These are phyloP conservation scores for Barnardius zonarius DNA, from an alignment of 2,113 vertebrate genomes.

Conservation along the genomic window DNA sequence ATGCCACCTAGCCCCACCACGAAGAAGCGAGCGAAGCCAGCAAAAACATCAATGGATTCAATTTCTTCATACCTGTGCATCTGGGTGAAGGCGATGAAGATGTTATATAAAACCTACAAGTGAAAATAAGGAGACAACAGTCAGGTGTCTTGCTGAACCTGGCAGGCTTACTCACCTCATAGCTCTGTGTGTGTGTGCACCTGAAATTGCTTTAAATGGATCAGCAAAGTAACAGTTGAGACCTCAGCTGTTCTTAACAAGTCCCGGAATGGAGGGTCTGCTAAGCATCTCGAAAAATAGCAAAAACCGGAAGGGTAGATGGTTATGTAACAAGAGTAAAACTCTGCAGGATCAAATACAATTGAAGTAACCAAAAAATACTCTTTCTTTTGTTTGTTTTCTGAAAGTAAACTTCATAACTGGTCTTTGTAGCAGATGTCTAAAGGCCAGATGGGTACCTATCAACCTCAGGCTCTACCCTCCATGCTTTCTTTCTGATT, in stretches of 20 bases:
- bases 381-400: neutral
- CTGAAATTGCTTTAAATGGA: neutral
- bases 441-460: neutral
- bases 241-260: neutral
- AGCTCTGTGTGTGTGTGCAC: too few species aligned
- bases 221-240: neutral
- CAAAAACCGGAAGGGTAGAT: neutral
- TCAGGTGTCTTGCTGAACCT: neutral
- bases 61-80: conserved; percentile 85
- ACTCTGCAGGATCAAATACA: neutral
- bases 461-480: neutral
- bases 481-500: neutral
- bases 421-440: neutral
- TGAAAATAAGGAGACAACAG: neutral
- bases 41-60: conserved; percentile 82
- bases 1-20: conserved; percentile 89
- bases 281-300: neutral
- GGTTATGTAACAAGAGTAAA: neutral
- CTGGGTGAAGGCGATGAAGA: conserved; percentile 88
- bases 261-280: neutral
- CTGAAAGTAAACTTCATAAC: neutral
- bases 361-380: neutral
- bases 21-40: conserved; percentile 87
- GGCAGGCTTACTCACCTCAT: neutral
- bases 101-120: conserved; percentile 89